These are phyloP conservation scores for Aphelocoma californica DNA, from an alignment of 2,797 vertebrate genomes.

Conservation along the genomic window DNA sequence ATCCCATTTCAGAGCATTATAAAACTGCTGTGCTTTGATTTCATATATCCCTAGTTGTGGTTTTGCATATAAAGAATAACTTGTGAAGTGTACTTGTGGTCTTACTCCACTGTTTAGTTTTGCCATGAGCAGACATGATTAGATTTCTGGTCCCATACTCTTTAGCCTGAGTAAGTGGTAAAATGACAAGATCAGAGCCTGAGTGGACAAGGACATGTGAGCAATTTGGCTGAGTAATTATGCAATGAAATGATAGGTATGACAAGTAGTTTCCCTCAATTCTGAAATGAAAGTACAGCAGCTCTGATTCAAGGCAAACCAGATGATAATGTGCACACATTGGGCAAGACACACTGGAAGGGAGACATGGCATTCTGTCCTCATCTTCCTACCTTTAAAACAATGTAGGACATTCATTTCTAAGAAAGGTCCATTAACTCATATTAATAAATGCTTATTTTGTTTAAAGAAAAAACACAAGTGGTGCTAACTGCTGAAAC, in stretches of 20 bases:
- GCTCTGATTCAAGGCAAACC: not conserved
- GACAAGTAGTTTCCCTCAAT: not conserved
- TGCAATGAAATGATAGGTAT: not conserved
- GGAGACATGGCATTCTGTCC: not conserved
- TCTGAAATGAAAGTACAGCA: conserved; percentile 2
- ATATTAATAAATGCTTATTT: not conserved
- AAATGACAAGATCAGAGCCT: not conserved
- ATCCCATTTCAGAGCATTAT: not conserved
- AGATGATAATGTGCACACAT: not conserved
- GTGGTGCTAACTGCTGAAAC: not conserved
- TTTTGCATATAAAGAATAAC: not conserved
- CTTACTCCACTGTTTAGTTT: not conserved
- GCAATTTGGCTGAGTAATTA: conserved; percentile 7
- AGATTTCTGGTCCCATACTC: not conserved
- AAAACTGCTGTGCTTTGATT: not conserved
- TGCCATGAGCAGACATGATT: not conserved
- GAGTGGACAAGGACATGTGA: not conserved
- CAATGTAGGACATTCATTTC: not conserved
- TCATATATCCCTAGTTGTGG: not conserved
- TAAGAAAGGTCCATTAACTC: not conserved
- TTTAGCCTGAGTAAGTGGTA: not conserved
- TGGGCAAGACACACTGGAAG: not conserved
- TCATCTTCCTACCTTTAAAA: not conserved
- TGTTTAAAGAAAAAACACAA: not conserved
- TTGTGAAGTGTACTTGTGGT: not conserved